These are phyloP conservation scores for Pteronura brasiliensis DNA, from an alignment of 2,113 vertebrate species.

Conservation along the genomic window DNA sequence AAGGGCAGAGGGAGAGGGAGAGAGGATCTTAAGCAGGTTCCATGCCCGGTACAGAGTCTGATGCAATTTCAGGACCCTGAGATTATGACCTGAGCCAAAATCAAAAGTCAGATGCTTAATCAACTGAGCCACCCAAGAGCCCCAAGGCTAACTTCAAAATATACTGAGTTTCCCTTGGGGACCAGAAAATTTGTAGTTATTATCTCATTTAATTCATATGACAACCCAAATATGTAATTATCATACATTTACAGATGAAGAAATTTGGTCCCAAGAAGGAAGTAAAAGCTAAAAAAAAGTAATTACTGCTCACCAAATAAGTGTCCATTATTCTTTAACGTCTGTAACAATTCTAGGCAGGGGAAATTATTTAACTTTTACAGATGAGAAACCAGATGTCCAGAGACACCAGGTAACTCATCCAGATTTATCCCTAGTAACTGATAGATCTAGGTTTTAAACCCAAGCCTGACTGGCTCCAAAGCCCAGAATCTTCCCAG, in stretches of 20 bases:
- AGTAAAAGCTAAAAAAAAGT: neutral
- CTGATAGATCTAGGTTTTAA: neutral
- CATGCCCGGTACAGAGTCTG: neutral
- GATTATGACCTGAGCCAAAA: neutral
- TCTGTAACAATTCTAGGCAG: no score
- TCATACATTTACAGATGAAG: neutral
- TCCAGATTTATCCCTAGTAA: neutral
- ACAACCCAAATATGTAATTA: neutral
- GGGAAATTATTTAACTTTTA: neutral
- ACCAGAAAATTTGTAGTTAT: neutral
- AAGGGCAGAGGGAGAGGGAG: neutral
- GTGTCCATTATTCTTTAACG: fast-evolving
- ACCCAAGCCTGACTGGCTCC: fast-evolving
- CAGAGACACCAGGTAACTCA: neutral
- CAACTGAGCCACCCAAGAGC: neutral
- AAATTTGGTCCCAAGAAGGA: neutral
- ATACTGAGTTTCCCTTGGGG: neutral
- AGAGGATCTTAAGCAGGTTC: neutral
- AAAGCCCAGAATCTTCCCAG: no score
- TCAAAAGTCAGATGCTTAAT: neutral
- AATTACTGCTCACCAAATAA: no score
- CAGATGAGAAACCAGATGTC: neutral
- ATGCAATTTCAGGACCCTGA: neutral
- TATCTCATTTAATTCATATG: neutral
- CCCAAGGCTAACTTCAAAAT: neutral